These are phyloP conservation scores for Cantharis nigra DNA, from an alignment of 2,888 invertebrate species.

Conservation along the genomic window DNA sequence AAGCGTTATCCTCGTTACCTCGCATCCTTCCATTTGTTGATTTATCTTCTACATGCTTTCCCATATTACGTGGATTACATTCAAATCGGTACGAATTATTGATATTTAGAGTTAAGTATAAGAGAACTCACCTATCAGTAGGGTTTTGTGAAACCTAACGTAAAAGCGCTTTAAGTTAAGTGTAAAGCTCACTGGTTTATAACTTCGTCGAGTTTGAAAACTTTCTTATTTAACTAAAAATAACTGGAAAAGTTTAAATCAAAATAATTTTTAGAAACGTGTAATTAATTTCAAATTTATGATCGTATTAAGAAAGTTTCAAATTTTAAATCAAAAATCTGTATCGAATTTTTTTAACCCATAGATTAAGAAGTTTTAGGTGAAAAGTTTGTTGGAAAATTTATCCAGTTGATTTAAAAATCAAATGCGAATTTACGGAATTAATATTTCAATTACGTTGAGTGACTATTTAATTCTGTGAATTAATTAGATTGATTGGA, in stretches of 20 bases:
- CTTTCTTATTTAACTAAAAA: neutral
- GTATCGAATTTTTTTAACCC: neutral
- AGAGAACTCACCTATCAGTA: neutral
- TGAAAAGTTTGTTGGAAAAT: neutral
- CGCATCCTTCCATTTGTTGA: neutral
- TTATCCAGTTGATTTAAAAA: neutral
- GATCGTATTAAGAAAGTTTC: neutral
- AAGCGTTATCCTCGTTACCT: neutral
- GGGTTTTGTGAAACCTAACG: neutral
- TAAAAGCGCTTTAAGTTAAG: neutral
- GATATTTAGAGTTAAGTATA: neutral
- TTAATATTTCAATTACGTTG: neutral
- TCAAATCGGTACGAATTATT: neutral
- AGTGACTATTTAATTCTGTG: neutral
- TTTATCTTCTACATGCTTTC: neutral
- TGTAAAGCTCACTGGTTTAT: constrained; percentile 2
- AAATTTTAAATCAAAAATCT: neutral
- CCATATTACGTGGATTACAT: neutral
- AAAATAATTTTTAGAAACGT: neutral
- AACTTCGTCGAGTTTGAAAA: neutral
- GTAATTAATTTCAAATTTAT: neutral
- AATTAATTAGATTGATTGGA: neutral
- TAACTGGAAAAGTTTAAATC: neutral
- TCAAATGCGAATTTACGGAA: neutral
- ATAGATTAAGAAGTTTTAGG: neutral